phyloP scores from a whole-genome alignment of 2,113 vertebrate species.

The Silurus asotus region DNA sequence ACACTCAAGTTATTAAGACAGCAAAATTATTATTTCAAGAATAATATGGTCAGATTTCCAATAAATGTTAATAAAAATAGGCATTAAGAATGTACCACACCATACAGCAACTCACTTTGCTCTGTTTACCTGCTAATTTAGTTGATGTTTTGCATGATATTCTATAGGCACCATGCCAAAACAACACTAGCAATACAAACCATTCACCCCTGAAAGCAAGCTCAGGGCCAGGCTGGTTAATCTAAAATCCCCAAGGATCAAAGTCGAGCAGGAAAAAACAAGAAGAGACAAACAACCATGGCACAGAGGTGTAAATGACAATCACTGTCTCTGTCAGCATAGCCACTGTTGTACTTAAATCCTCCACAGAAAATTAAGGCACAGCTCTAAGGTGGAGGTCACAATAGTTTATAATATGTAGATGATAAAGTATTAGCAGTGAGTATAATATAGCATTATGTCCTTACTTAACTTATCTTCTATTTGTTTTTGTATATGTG shows the following conservation, averaged over 20 bases:
- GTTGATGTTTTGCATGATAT: constrained; percentile 25
- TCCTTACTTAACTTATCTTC: background rate
- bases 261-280: constrained; percentile 40
- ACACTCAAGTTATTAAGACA: constrained; percentile 43
- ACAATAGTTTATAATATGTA: background rate
- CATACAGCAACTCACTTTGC: constrained; percentile 10
- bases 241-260: constrained; percentile 49
- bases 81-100: background rate
- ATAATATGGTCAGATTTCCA: background rate
- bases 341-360: background rate
- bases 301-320: constrained; percentile 44
- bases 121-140: constrained; percentile 36
- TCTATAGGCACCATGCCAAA: constrained; percentile 37
- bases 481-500: background rate
- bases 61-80: background rate
- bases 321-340: background rate
- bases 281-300: constrained; percentile 33
- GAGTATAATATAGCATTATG: background rate
- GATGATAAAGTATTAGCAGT: background rate
- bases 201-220: constrained; percentile 44
- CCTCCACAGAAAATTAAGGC: background rate
- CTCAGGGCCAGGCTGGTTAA: constrained; percentile 50
- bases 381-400: background rate
- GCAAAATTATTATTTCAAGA: background rate
- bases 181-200: constrained; percentile 38